Percentiles rank a stretch among this genome's conserved stretches.
Conservation (phyloP, 37 sponge, comb jelly and placozoan genomes). For the Aplysina aerophoba region DNA sequence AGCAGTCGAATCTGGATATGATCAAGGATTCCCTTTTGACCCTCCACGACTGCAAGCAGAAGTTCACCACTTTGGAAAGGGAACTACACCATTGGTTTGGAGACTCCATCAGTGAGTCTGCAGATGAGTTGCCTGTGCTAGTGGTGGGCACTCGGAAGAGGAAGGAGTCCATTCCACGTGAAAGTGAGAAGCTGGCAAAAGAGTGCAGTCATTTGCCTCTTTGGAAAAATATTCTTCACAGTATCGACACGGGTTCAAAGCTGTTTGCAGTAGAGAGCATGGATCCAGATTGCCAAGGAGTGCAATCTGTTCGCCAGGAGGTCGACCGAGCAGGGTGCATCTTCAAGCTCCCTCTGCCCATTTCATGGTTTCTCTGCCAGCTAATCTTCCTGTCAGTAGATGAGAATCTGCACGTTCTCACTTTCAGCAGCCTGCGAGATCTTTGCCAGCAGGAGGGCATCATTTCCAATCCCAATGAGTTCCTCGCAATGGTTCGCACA, state of each 20-base stretch:
- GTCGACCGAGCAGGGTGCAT: too few species aligned
- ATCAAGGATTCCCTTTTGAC: too few species aligned
- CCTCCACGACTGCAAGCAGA: not conserved
- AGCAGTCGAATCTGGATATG: too few species aligned
- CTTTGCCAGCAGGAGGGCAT: not conserved
- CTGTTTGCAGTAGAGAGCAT: too few species aligned
- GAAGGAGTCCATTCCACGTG: too few species aligned
- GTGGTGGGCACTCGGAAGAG: not conserved
- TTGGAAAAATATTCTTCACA: too few species aligned
- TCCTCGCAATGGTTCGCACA: not conserved
- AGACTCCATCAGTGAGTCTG: not conserved
- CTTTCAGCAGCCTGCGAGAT: not conserved
- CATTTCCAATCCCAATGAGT: not conserved
- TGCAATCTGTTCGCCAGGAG: too few species aligned
- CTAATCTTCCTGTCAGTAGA: conserved; percentile 4
- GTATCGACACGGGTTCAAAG: too few species aligned
- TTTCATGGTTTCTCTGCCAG: conserved; percentile 11
- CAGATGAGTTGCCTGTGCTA: not conserved
- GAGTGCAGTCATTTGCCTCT: too few species aligned
- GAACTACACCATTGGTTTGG: not conserved
- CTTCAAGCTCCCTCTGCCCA: too few species aligned
- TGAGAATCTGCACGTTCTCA: not conserved
- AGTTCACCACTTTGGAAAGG: not conserved
- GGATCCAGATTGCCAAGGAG: too few species aligned
- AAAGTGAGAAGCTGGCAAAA: too few species aligned